Percentiles rank a stretch among this genome's conserved stretches.
phyloP scores from a whole-genome alignment of 2,797 vertebrate species.

The Clarias laeviceps region DNA sequence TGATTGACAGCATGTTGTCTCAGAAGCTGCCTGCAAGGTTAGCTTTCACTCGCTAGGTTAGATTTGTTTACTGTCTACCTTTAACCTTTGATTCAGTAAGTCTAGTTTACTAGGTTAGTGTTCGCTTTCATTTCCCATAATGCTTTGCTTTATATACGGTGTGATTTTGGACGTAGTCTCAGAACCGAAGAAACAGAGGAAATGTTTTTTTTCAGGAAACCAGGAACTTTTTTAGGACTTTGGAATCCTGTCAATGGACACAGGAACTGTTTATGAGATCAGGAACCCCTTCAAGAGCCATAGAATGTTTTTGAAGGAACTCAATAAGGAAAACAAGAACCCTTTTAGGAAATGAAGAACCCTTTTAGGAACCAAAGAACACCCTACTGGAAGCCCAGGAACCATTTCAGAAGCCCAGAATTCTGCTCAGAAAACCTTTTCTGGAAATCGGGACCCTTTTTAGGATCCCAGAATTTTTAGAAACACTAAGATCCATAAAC shows the following conservation, averaged over 20 bases:
- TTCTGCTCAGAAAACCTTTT: not conserved
- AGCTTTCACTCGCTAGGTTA: not conserved
- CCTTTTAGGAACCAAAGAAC: not conserved
- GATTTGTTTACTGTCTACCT: not conserved
- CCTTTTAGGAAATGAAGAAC: not conserved
- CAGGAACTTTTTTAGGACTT: not conserved
- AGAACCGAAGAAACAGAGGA: not conserved
- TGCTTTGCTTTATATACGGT: not conserved
- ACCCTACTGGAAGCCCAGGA: not conserved
- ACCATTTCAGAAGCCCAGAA: not conserved
- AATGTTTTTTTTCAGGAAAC: not conserved
- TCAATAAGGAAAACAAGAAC: no score
- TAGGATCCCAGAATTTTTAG: not conserved
- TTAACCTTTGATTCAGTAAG: not conserved
- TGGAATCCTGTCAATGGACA: no score
- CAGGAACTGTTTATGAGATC: no score
- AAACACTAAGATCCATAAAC: not conserved
- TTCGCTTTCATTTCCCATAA: not conserved
- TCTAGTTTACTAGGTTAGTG: no score
- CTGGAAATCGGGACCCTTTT: not conserved
- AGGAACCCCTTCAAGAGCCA: no score
- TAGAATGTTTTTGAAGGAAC: no score
- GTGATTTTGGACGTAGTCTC: not conserved
- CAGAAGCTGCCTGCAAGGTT: not conserved
- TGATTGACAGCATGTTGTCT: conserved; percentile 1